phyloP scores from a whole-genome alignment of 2,797 vertebrate species.

The Poeciliopsis gracilis region DNA sequence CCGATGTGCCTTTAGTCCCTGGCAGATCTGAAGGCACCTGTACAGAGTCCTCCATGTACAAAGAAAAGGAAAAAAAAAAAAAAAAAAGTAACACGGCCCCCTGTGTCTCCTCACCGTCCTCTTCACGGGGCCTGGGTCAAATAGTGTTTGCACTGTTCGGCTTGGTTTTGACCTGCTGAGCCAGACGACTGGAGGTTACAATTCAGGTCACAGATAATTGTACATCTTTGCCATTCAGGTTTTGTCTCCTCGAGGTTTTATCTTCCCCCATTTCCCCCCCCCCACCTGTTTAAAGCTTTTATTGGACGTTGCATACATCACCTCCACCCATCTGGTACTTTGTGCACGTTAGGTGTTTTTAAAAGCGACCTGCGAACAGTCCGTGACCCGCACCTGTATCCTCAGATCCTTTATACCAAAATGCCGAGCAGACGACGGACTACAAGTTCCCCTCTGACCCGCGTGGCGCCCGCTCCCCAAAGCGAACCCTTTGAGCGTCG shows the following conservation, averaged over 20 bases:
- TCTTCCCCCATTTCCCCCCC: too few relatives aligned
- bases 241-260: slow-evolving; percentile 24
- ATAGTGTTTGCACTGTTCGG: slow-evolving; percentile 54
- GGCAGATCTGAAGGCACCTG: slow-evolving; percentile 77
- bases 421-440: slow-evolving; percentile 82
- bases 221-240: slow-evolving; percentile 50
- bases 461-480: slow-evolving; percentile 12
- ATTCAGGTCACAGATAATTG: slow-evolving; percentile 30
- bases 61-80: background rate
- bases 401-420: slow-evolving; percentile 87
- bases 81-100: slow-evolving; percentile 55
- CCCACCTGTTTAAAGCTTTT: slow-evolving; percentile 32
- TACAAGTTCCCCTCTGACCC: slow-evolving; percentile 58
- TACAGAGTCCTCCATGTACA: slow-evolving; percentile 80
- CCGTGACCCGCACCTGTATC: slow-evolving; percentile 56
- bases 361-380: slow-evolving; percentile 50
- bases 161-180: slow-evolving; percentile 48
- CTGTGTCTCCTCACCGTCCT: slow-evolving; percentile 65
- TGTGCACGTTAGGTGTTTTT: slow-evolving; percentile 23
- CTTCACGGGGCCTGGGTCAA: slow-evolving; percentile 60
- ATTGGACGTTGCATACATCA: slow-evolving; percentile 32
- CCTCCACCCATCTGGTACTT: slow-evolving; percentile 39
- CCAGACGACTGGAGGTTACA: slow-evolving; percentile 50
- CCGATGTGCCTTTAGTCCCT: slow-evolving; percentile 98
- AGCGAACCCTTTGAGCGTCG: slow-evolving; percentile 64